These are phyloP conservation scores for Leuctra nigra DNA, from an alignment of 2,888 invertebrate genomes.

Conservation along the genomic window DNA sequence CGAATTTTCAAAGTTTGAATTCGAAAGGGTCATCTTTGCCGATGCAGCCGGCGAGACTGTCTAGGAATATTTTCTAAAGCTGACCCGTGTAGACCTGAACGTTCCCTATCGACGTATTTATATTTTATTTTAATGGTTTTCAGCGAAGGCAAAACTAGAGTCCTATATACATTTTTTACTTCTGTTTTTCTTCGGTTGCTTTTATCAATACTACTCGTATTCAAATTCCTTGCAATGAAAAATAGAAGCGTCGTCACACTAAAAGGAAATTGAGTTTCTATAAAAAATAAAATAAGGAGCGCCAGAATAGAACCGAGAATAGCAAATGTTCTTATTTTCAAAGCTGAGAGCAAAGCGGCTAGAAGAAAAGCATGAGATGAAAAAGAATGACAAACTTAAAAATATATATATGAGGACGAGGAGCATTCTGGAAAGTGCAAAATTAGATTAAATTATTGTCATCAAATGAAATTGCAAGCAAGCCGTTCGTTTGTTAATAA, in stretches of 20 bases:
- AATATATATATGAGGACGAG: too few relatives aligned
- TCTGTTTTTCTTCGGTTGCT: conserved; percentile 9
- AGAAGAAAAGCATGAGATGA: too few relatives aligned
- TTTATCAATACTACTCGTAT: conserved; percentile 12
- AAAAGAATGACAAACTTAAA: too few relatives aligned
- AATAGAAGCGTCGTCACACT: conserved; percentile 7
- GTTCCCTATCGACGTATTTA: too few relatives aligned
- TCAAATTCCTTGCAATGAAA: conserved; percentile 14
- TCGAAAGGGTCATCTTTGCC: conserved; percentile 4
- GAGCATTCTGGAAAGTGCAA: too few relatives aligned
- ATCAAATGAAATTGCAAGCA: too few relatives aligned
- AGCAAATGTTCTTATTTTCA: conserved; percentile 9
- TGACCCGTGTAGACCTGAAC: too few relatives aligned
- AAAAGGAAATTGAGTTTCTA: conserved; percentile 17
- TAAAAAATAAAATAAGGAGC: conserved; percentile 12
- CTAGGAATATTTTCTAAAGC: background rate
- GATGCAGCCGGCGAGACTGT: background rate
- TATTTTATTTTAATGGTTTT: conserved; percentile 11
- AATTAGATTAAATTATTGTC: too few relatives aligned
- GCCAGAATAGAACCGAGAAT: conserved; percentile 3
- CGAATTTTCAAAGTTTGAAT: background rate
- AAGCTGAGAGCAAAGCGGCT: background rate
- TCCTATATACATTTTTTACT: background rate
- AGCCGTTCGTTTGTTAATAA: too few relatives aligned
- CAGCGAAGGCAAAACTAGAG: background rate